Base-by-base conservation (phyloP, 2,888 invertebrate species). In the Tethea ocularis region DNA sequence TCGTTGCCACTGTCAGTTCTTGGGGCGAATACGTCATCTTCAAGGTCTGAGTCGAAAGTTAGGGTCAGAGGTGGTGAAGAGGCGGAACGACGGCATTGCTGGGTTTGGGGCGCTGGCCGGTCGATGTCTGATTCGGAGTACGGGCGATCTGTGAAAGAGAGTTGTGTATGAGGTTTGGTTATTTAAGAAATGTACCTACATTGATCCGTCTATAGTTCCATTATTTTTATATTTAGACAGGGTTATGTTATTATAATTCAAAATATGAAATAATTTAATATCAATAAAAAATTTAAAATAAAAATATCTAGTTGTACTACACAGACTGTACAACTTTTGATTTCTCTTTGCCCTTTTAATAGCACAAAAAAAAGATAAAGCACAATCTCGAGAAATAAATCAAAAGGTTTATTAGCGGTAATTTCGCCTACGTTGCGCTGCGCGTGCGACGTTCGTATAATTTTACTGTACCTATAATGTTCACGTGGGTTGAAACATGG, bases 21-120 rank as follows among this genome's bases (percentile, higher is more conserved):
- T 0, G 91, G 90, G 58, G 83, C 83, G 68, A 93, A 92, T n/a
- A 92, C 93, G 62, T 93, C 93, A 60, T 93, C 93, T n/a, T 93
- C 93, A 1, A 91, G 68, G 52, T 92, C 91, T 2, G 86, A 79
- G 69, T 92, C 91, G 64, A 91, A 78, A 68, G 83, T 86, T 13
- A 91, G 70, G 6, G 88, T 80, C 1, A 88, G 79, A 0, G 91
- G 91, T 0, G 91, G 90, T 0, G 89, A 88, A 0, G 90, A 88
- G 0, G 92, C 91, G 6, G 92, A 92, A 41, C 85, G 79, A 1
- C 89, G 83, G 66, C 84, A 83, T 56, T 83, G 85, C 15, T 80
- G 79, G 0, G 74, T 72, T 20, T 82, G 80, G 1, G 81, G 74
- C 0, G 80, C 64, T 22, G 82, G 83, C 20, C 86, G 79, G 26